Evolutionary conservation across 2,888 invertebrate genomes (phyloP).

Genomic region (Myathropa florea): DNA sequence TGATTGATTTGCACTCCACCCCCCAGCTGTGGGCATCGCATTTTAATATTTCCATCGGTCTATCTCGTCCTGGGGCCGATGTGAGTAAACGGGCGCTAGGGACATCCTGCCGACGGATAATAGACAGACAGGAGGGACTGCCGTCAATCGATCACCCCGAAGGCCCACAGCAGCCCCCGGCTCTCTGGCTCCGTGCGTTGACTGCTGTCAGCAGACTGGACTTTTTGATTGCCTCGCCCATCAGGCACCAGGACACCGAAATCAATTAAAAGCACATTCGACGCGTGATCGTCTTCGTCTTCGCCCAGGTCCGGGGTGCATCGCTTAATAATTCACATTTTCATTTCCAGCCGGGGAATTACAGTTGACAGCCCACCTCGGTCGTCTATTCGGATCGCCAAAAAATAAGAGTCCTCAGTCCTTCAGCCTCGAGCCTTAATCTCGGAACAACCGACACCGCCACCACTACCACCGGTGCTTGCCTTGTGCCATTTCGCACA

Average conservation of each 20-base stretch:
- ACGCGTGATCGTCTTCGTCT: background rate
- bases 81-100: conserved; percentile 22
- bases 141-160: conserved; percentile 17
- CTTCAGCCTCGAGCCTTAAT: conserved; percentile 55
- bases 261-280: conserved; percentile 58
- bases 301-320: background rate
- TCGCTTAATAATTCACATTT: conserved; percentile 31
- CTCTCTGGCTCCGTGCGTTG: background rate
- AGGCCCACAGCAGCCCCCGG: background rate
- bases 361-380: background rate
- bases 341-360: conserved; percentile 23
- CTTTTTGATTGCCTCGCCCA: conserved; percentile 47
- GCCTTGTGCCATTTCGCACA: conserved; percentile 25
- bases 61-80: background rate
- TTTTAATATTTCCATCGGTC: conserved; percentile 67
- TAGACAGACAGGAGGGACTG: conserved; percentile 31
- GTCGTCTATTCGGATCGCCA: conserved; percentile 11
- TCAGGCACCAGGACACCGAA: conserved; percentile 26
- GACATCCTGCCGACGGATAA: conserved; percentile 28
- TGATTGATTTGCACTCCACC: conserved; percentile 64
- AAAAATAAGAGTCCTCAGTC: conserved; percentile 23
- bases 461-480: background rate
- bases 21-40: conserved; percentile 1
- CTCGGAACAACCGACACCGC: conserved; percentile 14
- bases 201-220: background rate